Base-by-base conservation (phyloP, 2,797 vertebrate genomes). In the Molossus molossus region DNA sequence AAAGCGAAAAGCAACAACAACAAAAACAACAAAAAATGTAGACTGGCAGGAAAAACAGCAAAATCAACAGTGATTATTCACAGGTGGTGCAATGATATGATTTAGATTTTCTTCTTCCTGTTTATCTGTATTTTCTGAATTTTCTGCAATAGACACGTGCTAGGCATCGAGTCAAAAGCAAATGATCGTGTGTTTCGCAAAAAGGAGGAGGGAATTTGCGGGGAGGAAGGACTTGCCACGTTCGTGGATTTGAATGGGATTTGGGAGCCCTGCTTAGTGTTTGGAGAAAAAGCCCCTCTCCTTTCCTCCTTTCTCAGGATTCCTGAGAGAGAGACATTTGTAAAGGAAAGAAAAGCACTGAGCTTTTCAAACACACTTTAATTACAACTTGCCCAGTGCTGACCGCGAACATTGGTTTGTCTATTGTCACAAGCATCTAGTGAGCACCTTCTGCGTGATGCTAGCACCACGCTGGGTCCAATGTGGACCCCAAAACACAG, bases 341-440 rank as follows among this genome's bases (percentile, higher is more conserved):
- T 82, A 92, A 91, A 94, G 69, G 85, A 96, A 97, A 97, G 85
- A 73, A 96, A 95, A 72, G 92, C 85, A 94, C 82, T 95, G 88
- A 77, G 88, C 81, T 94, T 81, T 87, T 76, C 55, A 20, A 45
- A 45, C 40, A 45, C 40, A 90, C 96, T 96, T 95, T 96, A 97
- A 95, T 97, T 96, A 95, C 91, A 93, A 77, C 82, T 81, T 88
- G 75, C 92, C 86, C 70, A 64, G 94, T 87, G 80, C 60, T 88
- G 86, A 90, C 69, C 96, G 40, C 0, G 0, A 65, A 81, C 50
- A 15, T 82, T 92, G 80, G 92, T 76, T 95, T 45, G 67, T 83
- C 81, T 60, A 75, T 75, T 72, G 79, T 89, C 88, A 94, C 25
- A 80, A 91, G 40, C 27, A 9, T 90, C 85, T 81, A 27, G 10